phyloP scores from a whole-genome alignment of 2,888 invertebrate genomes.

The Drosophila sordidapex region DNA sequence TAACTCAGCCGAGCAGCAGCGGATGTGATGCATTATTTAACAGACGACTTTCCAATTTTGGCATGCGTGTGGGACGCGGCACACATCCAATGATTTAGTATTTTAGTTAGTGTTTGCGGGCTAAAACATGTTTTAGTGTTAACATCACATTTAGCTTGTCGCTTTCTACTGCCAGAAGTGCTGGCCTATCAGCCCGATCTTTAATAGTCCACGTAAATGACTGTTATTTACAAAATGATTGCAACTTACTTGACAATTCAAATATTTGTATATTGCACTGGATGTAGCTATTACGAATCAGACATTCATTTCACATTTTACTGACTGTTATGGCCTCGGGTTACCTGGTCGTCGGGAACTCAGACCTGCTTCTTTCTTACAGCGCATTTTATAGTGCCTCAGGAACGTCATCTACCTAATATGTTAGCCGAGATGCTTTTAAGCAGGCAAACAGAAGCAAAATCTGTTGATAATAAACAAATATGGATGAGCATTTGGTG shows the following conservation, averaged over 20 bases:
- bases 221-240: not conserved
- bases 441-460: not conserved
- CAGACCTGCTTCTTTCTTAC: not conserved
- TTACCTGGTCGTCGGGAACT: not conserved
- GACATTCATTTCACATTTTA: not conserved
- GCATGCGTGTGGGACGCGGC: slow-evolving; percentile 14
- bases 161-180: slow-evolving; percentile 27
- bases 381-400: not conserved
- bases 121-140: slow-evolving; percentile 31
- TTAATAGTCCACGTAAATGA: not conserved
- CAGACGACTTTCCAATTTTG: slow-evolving; percentile 54
- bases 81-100: slow-evolving; percentile 26
- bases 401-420: not conserved
- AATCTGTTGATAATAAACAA: not conserved
- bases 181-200: not conserved
- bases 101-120: slow-evolving; percentile 11
- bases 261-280: not conserved
- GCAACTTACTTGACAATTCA: not conserved
- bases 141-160: not conserved
- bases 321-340: not conserved
- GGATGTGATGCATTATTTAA: slow-evolving; percentile 63
- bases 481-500: not conserved
- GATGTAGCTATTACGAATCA: not conserved
- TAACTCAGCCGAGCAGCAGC: slow-evolving; percentile 20
- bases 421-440: not conserved